Conservation (phyloP, 2,888 invertebrate species). For the Lasioglossum morio region DNA sequence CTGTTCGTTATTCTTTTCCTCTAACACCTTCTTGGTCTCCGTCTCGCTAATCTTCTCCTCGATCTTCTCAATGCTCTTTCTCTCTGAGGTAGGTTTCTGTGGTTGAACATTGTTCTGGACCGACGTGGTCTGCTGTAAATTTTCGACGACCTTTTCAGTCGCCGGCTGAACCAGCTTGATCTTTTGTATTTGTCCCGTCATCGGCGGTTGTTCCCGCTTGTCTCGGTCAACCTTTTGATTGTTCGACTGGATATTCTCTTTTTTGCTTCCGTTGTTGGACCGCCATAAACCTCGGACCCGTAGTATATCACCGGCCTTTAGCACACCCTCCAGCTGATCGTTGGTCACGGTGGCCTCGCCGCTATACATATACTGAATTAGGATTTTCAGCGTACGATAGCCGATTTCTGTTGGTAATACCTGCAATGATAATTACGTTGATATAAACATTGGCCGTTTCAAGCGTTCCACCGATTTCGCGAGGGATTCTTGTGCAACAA, state of each 20-base stretch:
- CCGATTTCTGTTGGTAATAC: conserved; percentile 93
- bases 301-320: conserved; percentile 92
- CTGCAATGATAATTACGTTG: conserved; percentile 61
- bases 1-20: conserved; percentile 79
- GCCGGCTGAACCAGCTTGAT: conserved; percentile 81
- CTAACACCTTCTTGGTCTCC: conserved; percentile 73
- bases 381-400: conserved; percentile 91
- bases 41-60: conserved; percentile 68
- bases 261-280: conserved; percentile 80
- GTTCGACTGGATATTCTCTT: conserved; percentile 82
- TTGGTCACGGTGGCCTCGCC: conserved; percentile 94
- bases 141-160: conserved; percentile 74
- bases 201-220: conserved; percentile 79
- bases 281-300: conserved; percentile 93
- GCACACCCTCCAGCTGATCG: conserved; percentile 92
- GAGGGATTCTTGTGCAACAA: background rate
- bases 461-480: background rate
- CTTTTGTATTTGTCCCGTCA: conserved; percentile 81
- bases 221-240: conserved; percentile 86
- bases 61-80: conserved; percentile 70
- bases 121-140: conserved; percentile 64
- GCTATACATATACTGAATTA: conserved; percentile 95
- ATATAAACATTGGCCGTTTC: background rate
- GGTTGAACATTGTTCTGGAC: conserved; percentile 63
- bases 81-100: conserved; percentile 70